Conservation (phyloP, 2,797 vertebrate species). For the Okamejei kenojei region DNA sequence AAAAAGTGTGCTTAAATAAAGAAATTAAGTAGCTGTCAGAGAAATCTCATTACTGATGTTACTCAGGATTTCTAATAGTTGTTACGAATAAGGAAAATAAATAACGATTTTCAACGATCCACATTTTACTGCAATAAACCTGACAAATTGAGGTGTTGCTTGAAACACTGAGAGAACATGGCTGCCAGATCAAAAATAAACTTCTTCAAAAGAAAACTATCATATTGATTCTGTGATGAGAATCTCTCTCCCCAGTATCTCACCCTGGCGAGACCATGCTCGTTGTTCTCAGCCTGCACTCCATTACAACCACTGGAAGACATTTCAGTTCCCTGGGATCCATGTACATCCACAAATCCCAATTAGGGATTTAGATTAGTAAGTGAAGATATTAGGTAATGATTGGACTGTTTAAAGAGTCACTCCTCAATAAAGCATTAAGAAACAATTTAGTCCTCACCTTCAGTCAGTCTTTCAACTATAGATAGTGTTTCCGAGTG, state of each 20-base stretch:
- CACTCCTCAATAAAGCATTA: background rate
- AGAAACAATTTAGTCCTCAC: background rate
- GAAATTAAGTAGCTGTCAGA: background rate
- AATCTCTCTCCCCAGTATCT: background rate
- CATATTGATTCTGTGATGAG: background rate
- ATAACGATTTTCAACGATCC: background rate
- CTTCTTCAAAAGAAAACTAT: no score
- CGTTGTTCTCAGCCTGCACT: background rate
- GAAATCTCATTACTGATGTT: background rate
- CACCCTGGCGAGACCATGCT: background rate
- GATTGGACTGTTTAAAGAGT: background rate
- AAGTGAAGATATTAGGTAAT: background rate
- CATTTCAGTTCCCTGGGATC: background rate
- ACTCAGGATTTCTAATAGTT: background rate
- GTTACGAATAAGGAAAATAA: background rate
- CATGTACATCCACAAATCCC: background rate
- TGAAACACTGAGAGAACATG: no score
- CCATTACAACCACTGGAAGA: background rate
- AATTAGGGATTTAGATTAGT: background rate
- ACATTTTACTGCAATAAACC: background rate
- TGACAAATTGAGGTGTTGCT: background rate
- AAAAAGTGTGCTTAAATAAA: background rate
- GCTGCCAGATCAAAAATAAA: no score
- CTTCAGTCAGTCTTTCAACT: slow-evolving; percentile 16
- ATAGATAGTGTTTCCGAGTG: background rate